A percentile compares a stretch with the other conserved stretches of the same genome.
These are phyloP conservation scores for Trichopoda pennipes DNA, from an alignment of 2,888 invertebrate species.

Conservation along the genomic window DNA sequence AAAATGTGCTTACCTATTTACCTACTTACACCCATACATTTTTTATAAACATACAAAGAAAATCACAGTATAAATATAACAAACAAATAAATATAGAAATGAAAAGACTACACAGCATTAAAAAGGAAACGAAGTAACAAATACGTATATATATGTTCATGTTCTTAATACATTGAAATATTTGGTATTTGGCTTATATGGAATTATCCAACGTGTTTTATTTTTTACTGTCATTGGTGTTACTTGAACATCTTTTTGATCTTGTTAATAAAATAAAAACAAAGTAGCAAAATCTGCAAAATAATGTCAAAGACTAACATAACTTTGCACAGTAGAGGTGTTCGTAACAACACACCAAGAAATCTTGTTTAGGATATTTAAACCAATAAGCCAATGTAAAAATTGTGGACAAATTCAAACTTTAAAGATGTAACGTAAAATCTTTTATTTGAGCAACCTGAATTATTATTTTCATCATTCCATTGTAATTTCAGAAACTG, in stretches of 20 bases:
- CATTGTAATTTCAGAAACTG: too few relatives aligned
- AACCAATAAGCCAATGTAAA: too few relatives aligned
- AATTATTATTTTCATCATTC: too few relatives aligned
- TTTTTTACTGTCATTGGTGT: conserved; percentile 44
- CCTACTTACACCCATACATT: conserved; percentile 2
- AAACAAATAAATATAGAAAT: conserved; percentile 38
- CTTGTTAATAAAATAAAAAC: conserved; percentile 15
- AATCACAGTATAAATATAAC: conserved; percentile 34
- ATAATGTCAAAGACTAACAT: background rate
- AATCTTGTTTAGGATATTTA: too few relatives aligned
- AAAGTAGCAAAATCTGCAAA: background rate
- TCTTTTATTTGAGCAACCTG: too few relatives aligned
- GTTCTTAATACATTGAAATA: conserved; percentile 73
- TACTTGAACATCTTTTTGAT: conserved; percentile 49
- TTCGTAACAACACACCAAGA: too few relatives aligned
- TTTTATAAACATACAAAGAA: conserved; percentile 11
- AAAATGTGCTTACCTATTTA: background rate
- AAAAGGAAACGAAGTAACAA: too few relatives aligned
- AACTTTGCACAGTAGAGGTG: background rate
- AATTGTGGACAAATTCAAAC: too few relatives aligned
- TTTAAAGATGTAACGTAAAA: too few relatives aligned
- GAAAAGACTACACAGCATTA: conserved; percentile 5
- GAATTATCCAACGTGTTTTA: conserved; percentile 65
- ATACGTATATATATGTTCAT: conserved; percentile 9
- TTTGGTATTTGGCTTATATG: conserved; percentile 71